These are phyloP conservation scores for Lanius collurio DNA, from an alignment of 2,113 vertebrate species.

Conservation along the genomic window DNA sequence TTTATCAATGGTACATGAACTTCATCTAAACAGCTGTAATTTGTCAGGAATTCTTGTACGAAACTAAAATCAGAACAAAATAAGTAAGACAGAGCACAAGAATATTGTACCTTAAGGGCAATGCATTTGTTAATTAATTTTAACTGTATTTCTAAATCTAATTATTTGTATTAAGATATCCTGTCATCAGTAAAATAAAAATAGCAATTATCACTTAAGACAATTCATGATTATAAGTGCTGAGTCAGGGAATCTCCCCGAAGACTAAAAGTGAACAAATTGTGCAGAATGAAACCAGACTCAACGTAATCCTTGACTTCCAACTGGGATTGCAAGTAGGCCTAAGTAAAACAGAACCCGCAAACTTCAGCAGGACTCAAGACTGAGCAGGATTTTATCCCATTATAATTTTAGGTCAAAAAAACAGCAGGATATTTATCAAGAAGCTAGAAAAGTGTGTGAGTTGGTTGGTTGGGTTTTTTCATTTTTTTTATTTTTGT, in stretches of 20 bases:
- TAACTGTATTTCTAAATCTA: background rate
- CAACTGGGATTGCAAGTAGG: background rate
- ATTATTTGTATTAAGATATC: background rate
- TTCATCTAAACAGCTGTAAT: background rate
- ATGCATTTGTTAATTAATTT: background rate
- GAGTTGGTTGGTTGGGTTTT: accelerated
- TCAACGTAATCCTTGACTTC: background rate
- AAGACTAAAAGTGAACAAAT: background rate
- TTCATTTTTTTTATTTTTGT: background rate
- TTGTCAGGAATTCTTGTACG: background rate
- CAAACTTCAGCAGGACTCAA: background rate
- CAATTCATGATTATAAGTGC: background rate
- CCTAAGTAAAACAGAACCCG: background rate
- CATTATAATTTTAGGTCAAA: background rate
- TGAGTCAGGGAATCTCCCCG: background rate
- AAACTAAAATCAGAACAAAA: background rate
- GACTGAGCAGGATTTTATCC: background rate
- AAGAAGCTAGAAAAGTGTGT: background rate
- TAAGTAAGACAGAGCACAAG: background rate
- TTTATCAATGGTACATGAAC: background rate
- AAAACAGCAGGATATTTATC: background rate
- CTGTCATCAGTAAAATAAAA: background rate
- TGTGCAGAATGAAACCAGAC: background rate
- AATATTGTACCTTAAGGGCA: background rate
- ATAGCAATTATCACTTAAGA: background rate